A percentile compares a stretch with the other conserved stretches of the same genome.
Evolutionary conservation across 1,140 invertebrate genomes (phyloP).

Genomic region (Halictus rubicundus): DNA sequence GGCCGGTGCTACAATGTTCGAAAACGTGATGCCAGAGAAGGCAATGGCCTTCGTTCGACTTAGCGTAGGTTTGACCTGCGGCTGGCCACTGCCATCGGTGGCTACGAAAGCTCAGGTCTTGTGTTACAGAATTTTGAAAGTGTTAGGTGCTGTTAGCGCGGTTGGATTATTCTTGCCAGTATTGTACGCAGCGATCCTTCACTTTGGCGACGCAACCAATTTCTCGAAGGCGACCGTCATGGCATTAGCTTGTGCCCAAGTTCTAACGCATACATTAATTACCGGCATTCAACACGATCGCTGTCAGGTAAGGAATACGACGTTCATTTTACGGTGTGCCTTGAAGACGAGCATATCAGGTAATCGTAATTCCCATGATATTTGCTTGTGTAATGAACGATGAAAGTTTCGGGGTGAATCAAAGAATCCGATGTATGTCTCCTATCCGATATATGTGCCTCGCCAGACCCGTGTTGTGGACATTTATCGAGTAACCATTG

Average conservation of each 20-base stretch:
- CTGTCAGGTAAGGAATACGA: no score
- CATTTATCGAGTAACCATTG: no score
- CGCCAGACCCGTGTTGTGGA: no score
- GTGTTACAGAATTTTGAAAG: slow-evolving; percentile 40
- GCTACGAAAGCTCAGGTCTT: slow-evolving; percentile 30
- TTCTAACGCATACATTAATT: slow-evolving; percentile 23
- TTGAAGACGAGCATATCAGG: no score
- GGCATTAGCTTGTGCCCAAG: slow-evolving; percentile 32
- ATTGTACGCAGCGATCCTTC: neutral
- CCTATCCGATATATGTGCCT: no score
- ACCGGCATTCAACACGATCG: slow-evolving; percentile 16
- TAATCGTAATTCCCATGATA: no score
- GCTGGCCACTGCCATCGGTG: slow-evolving; percentile 40
- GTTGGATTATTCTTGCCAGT: slow-evolving; percentile 33
- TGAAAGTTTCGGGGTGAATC: no score
- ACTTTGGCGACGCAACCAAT: slow-evolving; percentile 20
- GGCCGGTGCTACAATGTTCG: slow-evolving; percentile 7
- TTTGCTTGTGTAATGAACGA: no score
- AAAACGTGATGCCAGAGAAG: slow-evolving; percentile 23
- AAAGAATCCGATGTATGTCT: no score
- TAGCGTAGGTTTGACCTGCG: slow-evolving; percentile 16
- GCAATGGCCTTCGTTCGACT: slow-evolving; percentile 42
- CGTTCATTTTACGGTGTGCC: no score
- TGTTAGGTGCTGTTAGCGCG: slow-evolving; percentile 10
- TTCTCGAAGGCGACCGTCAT: slow-evolving; percentile 44